Evolutionary conservation across 1,140 invertebrate genomes (phyloP), one percentile per base, ranked within the genome.

Genomic region (Adelges cooleyi): DNA sequence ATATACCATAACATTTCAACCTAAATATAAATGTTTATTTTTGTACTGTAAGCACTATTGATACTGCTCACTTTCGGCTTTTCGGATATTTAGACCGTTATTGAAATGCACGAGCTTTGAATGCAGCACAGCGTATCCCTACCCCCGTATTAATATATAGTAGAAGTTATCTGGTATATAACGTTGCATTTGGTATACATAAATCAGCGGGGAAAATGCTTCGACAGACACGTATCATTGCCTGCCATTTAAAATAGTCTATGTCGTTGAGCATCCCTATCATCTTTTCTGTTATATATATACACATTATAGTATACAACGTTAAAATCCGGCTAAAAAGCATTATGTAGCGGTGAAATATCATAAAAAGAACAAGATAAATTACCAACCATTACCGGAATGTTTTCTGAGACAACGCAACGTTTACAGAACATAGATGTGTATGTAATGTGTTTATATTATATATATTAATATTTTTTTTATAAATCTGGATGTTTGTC

Each of bases 51-150:
- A 62, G 56, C 56, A 62, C 56, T 46, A 33, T 11, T 15, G n/a
- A 18, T 22, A 46, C 22, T 46, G 17, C 17, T 62, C 42, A 62
- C 42, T 10, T 22, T 20, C 20, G 25, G 56, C 25, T 62, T 48
- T 13, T 18, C 54, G 25, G 23, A 20, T 13, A 18, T 46, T 51
- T 17, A 17, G 29, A 13, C 18, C 23, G 10, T 23, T 6, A 56
- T 44, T 44, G 17, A 17, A 33, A 48, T 48, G 56, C 56, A 62
- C 42, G 25, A 48, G 42, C 42, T 62, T 62, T 62, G 42, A 48
- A 62, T 62, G 56, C 42, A 33, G 27, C 27, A 48, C 56, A 25
- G 23, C n/a, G 11, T 10, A 13, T 25, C 23, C 40, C 2, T 18
- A 1, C n/a, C n/a, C 10, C 18, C 9, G 29, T 33, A 33, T 5